Conservation (phyloP, 2,113 vertebrate species). For the Todiramphus saurophagus region DNA sequence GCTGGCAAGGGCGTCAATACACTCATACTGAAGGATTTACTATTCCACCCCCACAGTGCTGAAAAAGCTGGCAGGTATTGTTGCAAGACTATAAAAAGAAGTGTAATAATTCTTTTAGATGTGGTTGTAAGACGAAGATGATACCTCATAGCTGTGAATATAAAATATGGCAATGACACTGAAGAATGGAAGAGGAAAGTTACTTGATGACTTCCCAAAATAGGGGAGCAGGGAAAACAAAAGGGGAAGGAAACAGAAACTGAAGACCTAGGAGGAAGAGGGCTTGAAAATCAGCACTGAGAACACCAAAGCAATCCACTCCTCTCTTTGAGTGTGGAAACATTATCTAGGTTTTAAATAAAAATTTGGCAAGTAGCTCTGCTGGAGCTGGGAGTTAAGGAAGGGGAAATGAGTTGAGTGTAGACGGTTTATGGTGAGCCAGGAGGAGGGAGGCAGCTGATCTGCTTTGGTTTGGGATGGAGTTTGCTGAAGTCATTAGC, state of each 20-base stretch:
- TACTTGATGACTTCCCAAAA: accelerated
- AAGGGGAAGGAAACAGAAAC: background rate
- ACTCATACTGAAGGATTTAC: background rate
- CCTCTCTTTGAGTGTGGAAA: background rate
- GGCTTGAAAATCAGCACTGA: background rate
- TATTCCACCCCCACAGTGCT: background rate
- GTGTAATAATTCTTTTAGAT: background rate
- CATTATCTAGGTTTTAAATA: background rate
- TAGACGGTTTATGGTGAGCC: accelerated
- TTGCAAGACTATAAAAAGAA: background rate
- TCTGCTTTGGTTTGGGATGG: background rate
- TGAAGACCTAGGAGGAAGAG: background rate
- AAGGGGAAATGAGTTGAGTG: too few relatives aligned
- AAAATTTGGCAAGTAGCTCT: background rate
- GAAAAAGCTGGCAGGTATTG: background rate
- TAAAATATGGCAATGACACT: background rate
- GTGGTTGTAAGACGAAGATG: background rate
- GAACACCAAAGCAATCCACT: background rate
- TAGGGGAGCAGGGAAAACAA: background rate
- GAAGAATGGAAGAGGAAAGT: background rate
- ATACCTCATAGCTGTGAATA: background rate
- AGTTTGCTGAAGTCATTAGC: background rate
- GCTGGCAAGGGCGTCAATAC: background rate
- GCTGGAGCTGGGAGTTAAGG: background rate
- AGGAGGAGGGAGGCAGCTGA: accelerated